Percentiles rank a stretch among this genome's conserved stretches.
Conservation (phyloP, 2,888 invertebrate genomes). For the Teleogryllus oceanicus region DNA sequence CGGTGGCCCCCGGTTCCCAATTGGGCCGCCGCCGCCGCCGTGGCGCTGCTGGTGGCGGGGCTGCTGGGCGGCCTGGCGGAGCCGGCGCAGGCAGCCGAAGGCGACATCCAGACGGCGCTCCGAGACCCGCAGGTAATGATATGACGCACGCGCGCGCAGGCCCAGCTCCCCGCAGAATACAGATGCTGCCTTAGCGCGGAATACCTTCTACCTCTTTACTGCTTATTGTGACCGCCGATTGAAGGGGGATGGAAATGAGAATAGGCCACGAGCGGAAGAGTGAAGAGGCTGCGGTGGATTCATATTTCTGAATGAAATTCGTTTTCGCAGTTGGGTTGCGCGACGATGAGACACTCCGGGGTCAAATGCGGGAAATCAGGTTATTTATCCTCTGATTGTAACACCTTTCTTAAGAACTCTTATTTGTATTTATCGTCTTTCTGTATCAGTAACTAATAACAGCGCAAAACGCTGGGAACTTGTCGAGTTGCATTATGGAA, state of each 20-base stretch:
- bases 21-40: neutral
- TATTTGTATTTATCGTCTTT: no score
- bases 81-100: neutral
- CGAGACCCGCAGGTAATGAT: slow-evolving; percentile 1
- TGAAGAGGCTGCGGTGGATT: neutral
- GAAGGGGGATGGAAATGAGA: neutral
- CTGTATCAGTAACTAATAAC: no score
- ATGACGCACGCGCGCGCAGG: neutral
- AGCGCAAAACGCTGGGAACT: no score
- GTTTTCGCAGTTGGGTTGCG: no score
- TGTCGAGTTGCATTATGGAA: no score
- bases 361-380: no score
- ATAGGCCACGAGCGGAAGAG: neutral
- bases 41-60: neutral
- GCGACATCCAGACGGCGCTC: neutral
- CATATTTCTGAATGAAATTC: no score
- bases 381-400: no score
- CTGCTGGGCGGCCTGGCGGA: neutral
- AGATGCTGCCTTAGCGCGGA: neutral
- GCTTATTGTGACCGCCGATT: neutral
- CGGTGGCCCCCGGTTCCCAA: no score
- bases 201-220: neutral
- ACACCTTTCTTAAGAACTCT: no score
- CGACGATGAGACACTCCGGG: no score
- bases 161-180: neutral